phyloP scores from a whole-genome alignment of 2,888 invertebrate species.

The Thereva nobilitata region DNA sequence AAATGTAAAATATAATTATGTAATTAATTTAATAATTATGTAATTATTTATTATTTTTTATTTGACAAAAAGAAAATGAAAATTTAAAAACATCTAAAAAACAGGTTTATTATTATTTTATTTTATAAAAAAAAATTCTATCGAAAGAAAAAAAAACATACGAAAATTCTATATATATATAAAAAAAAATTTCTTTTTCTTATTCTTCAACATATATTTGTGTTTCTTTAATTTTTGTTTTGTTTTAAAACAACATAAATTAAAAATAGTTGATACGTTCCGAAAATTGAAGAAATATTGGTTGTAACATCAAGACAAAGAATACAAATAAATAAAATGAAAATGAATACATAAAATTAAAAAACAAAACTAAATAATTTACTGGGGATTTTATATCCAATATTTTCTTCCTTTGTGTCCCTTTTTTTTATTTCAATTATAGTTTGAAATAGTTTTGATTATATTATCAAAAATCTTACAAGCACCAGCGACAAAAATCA shows the following conservation, averaged over 20 bases:
- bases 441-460: too few species aligned
- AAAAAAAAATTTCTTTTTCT: slow-evolving; percentile 21
- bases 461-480: too few species aligned
- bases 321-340: slow-evolving; percentile 18
- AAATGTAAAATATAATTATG: slow-evolving; percentile 34
- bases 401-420: too few species aligned
- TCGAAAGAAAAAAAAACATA: too few species aligned
- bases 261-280: slow-evolving; percentile 24
- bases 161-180: too few species aligned
- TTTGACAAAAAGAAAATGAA: slow-evolving; percentile 14
- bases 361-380: too few species aligned
- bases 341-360: too few species aligned
- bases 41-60: slow-evolving; percentile 27
- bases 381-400: too few species aligned
- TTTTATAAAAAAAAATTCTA: neutral
- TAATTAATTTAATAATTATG: slow-evolving; percentile 35
- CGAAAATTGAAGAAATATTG: slow-evolving; percentile 4
- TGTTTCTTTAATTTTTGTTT: slow-evolving; percentile 26
- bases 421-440: too few species aligned
- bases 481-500: too few species aligned
- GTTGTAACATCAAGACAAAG: slow-evolving; percentile 34
- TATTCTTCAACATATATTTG: neutral
- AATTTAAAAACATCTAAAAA: slow-evolving; percentile 16
- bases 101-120: slow-evolving; percentile 27
- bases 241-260: neutral